Percentiles rank a stretch among this genome's conserved stretches.
Evolutionary conservation across 1,140 invertebrate species (phyloP).

Genomic region (Luehdorfia chinensis): DNA sequence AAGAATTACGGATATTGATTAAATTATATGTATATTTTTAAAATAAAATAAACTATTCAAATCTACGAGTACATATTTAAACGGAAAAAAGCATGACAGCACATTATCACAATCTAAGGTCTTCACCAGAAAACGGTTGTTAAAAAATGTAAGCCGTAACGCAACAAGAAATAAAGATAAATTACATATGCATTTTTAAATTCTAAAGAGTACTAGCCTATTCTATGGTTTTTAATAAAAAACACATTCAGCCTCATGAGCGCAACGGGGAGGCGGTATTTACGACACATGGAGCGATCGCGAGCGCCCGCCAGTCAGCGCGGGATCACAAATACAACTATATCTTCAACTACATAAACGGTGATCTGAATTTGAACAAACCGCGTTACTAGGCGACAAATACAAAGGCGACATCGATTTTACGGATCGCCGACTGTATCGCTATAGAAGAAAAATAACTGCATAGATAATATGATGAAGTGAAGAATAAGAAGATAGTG

Average conservation of each 20-base stretch:
- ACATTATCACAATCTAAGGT: too few species aligned
- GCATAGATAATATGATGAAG: too few species aligned
- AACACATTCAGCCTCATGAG: slow-evolving; percentile 10
- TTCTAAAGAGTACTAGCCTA: not conserved
- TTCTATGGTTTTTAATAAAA: slow-evolving; percentile 5
- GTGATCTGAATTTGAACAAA: slow-evolving; percentile 1
- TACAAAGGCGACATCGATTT: slow-evolving; percentile 5
- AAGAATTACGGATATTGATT: not conserved
- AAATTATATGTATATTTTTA: not conserved
- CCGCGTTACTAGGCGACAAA: not conserved
- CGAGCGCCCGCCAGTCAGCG: slow-evolving; percentile 4
- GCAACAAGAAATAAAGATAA: not conserved
- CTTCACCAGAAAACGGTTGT: too few species aligned
- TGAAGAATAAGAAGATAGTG: not conserved
- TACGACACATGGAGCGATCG: slow-evolving; percentile 4
- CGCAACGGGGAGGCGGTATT: not conserved
- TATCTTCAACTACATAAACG: not conserved
- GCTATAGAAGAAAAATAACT: too few species aligned
- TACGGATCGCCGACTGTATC: not conserved
- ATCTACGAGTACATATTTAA: too few species aligned
- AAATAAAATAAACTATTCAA: not conserved
- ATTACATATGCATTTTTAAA: too few species aligned
- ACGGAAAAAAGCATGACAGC: too few species aligned
- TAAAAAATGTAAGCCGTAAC: too few species aligned
- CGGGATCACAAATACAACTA: slow-evolving; percentile 5